These are phyloP conservation scores for Napeogenes sylphis DNA, from an alignment of 2,888 invertebrate species.

Conservation along the genomic window DNA sequence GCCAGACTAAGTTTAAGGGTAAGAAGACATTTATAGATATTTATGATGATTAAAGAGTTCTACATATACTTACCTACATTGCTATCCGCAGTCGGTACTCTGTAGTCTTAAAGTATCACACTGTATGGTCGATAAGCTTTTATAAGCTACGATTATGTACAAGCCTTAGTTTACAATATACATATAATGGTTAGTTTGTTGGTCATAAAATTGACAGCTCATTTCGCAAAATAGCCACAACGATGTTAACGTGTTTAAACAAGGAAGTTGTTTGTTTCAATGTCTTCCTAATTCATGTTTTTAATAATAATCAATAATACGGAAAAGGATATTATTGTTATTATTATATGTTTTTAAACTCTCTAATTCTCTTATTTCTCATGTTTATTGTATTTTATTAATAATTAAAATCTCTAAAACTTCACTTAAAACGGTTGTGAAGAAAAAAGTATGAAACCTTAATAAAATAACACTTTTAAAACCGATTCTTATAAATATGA, in stretches of 20 bases:
- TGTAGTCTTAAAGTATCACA: constrained; percentile 7
- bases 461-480: not conserved
- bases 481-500: not conserved
- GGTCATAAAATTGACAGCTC: constrained; percentile 23
- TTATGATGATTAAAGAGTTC: no score
- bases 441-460: not conserved
- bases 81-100: constrained; percentile 2
- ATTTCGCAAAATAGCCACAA: constrained; percentile 16
- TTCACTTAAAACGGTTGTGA: not conserved
- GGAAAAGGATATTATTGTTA: no score
- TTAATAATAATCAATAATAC: no score
- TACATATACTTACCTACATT: not conserved
- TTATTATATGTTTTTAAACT: no score
- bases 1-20: no score
- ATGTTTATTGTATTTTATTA: not conserved
- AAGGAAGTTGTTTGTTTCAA: no score
- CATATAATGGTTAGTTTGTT: constrained; percentile 4
- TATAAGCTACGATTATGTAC: constrained; percentile 16
- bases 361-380: no score
- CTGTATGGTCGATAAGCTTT: constrained; percentile 17
- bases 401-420: not conserved
- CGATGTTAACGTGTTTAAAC: no score
- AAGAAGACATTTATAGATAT: no score
- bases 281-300: no score
- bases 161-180: constrained; percentile 11